Base-by-base conservation (phyloP, 2,113 vertebrate genomes). In the Bombycilla garrulus region DNA sequence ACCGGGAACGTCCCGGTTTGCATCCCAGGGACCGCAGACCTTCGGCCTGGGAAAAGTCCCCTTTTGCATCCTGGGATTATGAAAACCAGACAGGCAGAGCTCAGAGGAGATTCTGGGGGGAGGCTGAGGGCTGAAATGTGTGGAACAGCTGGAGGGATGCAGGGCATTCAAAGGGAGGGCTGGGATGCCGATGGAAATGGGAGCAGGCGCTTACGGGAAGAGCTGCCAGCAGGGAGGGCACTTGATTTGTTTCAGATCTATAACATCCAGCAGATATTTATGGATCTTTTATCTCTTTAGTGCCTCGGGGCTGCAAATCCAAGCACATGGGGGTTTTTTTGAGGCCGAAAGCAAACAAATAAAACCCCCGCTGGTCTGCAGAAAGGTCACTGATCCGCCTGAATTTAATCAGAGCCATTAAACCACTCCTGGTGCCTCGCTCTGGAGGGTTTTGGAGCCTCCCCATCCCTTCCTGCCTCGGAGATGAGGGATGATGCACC, bases 131-230 rank as follows among this genome's bases (percentile, higher is more conserved):
- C 88, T 88, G 85, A 86, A 90, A 40, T 94, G 35, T 90, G 85
- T 71, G 5, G 40, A 77, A 25, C 95, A 96, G 95, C 93, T 96
- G 92, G 93, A 94, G 40, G 77, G 92, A 62, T 78, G 89, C 72
- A 86, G 56, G 33, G 83, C 11, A 47, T 91, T 89, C 82, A 77
- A 94, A 92, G 86, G 81, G 45, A 67, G 23, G 71, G 80, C 82
- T 48, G 91, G 50, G 71, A 93, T 85, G 87, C 74, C 90, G 6
- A 6, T 62, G 4, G 31, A 28, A 87, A 82, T 1, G 15, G 91
- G 77, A 92, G 62, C 89, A 38, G 83, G 58, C 16, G 64, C 86
- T 86, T 66, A 84, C 9, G 7, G 88, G 86, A 84, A 91, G 62
- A 51, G 65, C 67, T 33, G 56, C 2, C 2, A 36, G n/a, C 1